Evolutionary conservation across 2,113 vertebrate species (phyloP).

Genomic region (Terrapene triunguis): DNA sequence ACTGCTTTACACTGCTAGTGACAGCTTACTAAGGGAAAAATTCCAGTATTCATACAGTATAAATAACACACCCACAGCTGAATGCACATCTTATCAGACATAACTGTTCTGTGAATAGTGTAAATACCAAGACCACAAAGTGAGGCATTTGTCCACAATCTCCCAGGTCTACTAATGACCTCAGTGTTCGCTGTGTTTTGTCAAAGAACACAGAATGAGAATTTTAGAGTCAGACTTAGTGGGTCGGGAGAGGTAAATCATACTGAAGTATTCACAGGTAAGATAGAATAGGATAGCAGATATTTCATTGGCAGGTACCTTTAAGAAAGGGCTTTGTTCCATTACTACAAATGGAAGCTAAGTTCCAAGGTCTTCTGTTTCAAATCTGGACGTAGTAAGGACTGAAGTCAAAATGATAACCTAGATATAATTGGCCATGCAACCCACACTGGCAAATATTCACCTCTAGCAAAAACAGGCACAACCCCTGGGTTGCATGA

Average conservation of each 20-base stretch:
- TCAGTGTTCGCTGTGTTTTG: constrained; percentile 3
- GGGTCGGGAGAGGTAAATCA: constrained; percentile 5
- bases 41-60: constrained; percentile 16
- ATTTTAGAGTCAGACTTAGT: neutral
- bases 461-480: neutral
- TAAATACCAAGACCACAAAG: neutral
- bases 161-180: constrained; percentile 10
- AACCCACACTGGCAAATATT: neutral
- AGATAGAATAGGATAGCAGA: neutral
- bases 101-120: neutral
- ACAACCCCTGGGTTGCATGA: neutral
- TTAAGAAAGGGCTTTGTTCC: constrained; percentile 6
- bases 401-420: neutral
- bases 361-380: neutral
- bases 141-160: neutral
- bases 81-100: neutral
- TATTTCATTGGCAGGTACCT: neutral
- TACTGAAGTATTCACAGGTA: neutral
- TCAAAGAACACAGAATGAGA: constrained; percentile 27
- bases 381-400: neutral
- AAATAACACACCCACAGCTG: neutral
- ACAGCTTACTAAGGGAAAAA: constrained; percentile 5
- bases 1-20: neutral
- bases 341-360: neutral
- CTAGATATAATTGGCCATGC: neutral